Evolutionary conservation across 2,113 vertebrate genomes (phyloP), one percentile per base, ranked within the genome.

Genomic region (Gallinago media): DNA sequence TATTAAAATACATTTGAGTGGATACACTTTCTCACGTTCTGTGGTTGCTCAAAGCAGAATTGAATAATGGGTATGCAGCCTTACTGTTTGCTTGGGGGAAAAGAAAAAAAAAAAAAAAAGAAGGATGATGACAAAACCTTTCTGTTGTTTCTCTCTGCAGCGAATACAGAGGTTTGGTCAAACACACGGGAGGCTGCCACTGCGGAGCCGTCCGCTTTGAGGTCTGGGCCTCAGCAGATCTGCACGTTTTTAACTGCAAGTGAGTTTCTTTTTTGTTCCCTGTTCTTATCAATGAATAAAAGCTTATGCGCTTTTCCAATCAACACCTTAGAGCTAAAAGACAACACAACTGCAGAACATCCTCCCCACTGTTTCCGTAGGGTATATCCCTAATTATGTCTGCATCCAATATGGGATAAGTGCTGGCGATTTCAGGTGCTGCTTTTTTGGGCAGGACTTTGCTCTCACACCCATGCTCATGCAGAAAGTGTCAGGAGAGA

Each of bases 181-280:
- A 98, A 74, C 99, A 99, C 95, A 98, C 97, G 0, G 99, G 99
- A 27, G 99, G 99, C 67, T 99, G 99, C 86, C 99, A 99, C 97
- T 99, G 99, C 13, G 99, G 99, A 21, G 98, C 99, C 0, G 93
- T 99, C 54, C 98, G 99, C 59, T 99, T 99, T 88, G 98, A 99
- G 97, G 99, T 99, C 67, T 98, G 98, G 98, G 98, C 97, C 65
- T 97, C 98, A 4, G 97, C 99, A 47, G 97, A 99, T 92, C 97
- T 99, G 58, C 98, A 99, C 44, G 98, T 99, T 89, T 99, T 99
- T 88, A 98, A 99, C 36, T 99, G 99, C 99, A 99, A 99, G 99
- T 99, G 97, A 96, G 99, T 98, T 13, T 5, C 34, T 59, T 27
- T n/a, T 36, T 66, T 55, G 21, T 49, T 92, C 40, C 13, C 32